Conservation (phyloP, 2,797 vertebrate genomes). For the Podarcis siculus region DNA sequence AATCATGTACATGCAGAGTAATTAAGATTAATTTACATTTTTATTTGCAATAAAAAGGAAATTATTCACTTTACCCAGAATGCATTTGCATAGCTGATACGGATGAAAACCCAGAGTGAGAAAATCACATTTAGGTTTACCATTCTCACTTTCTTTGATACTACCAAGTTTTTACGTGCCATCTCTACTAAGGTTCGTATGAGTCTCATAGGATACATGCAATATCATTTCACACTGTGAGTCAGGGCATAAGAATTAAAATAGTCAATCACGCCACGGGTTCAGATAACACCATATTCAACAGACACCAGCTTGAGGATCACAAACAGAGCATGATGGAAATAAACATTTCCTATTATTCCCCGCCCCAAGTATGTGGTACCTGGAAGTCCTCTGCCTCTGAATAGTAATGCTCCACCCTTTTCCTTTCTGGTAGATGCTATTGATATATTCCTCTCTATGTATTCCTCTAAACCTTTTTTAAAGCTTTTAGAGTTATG, state of each 20-base stretch:
- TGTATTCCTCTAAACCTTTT: background rate
- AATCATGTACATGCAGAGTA: background rate
- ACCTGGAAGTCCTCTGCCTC: background rate
- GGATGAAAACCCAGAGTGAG: background rate
- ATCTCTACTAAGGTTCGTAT: background rate
- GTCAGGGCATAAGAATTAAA: background rate
- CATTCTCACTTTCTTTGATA: background rate
- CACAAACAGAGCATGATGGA: background rate
- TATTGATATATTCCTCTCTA: background rate
- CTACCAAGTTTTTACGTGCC: background rate
- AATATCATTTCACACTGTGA: background rate
- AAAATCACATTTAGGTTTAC: background rate
- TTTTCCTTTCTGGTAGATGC: background rate
- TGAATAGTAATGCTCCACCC: background rate
- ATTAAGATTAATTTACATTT: slow-evolving; percentile 33
- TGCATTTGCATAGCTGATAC: background rate
- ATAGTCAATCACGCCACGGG: background rate
- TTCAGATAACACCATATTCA: background rate
- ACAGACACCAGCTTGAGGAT: background rate
- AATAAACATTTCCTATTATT: background rate
- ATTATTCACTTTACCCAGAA: background rate
- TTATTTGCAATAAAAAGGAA: background rate
- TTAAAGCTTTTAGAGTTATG: background rate
- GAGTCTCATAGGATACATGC: background rate
- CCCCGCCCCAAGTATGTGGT: background rate